Percentiles rank a stretch among this genome's conserved stretches.
Conservation (phyloP, 1,140 invertebrate genomes). For the Rhopalosiphum padi region DNA sequence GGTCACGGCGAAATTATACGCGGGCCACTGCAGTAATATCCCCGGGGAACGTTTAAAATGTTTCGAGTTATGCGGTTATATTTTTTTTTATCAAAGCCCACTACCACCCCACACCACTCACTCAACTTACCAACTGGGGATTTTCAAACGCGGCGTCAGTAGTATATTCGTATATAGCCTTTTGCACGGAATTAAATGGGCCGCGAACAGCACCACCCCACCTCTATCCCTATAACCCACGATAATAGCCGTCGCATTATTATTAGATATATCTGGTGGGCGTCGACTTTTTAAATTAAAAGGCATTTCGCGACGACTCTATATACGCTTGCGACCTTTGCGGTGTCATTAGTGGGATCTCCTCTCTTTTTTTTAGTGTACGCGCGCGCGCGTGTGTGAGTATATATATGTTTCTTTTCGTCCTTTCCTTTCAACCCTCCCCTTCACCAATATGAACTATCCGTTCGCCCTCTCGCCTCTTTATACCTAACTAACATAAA, state of each 20-base stretch:
- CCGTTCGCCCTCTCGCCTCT: background rate
- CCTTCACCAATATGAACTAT: background rate
- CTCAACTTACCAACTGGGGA: background rate
- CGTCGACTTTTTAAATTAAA: conserved; percentile 58
- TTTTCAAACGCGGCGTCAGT: background rate
- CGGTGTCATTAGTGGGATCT: conserved; percentile 56
- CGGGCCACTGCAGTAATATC: background rate
- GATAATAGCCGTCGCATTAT: conserved; percentile 28
- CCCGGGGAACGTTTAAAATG: conserved; percentile 49
- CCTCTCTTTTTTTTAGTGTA: background rate
- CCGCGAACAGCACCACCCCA: conserved; percentile 20
- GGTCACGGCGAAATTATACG: conserved; percentile 15
- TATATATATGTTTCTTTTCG: conserved; percentile 9
- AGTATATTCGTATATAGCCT: conserved; percentile 29
- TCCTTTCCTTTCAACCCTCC: background rate
- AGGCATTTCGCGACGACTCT: conserved; percentile 45
- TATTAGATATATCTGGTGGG: conserved; percentile 50
- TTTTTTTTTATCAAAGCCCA: conserved; percentile 18
- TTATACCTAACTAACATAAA: background rate
- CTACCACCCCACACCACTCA: too few species aligned
- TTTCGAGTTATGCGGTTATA: conserved; percentile 53
- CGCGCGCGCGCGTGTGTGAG: too few species aligned
- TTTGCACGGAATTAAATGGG: conserved; percentile 51
- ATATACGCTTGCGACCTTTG: conserved; percentile 35
- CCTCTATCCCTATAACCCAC: background rate